These are phyloP conservation scores for Smutsia temminckii DNA, from an alignment of 2,797 vertebrate species.

Conservation along the genomic window DNA sequence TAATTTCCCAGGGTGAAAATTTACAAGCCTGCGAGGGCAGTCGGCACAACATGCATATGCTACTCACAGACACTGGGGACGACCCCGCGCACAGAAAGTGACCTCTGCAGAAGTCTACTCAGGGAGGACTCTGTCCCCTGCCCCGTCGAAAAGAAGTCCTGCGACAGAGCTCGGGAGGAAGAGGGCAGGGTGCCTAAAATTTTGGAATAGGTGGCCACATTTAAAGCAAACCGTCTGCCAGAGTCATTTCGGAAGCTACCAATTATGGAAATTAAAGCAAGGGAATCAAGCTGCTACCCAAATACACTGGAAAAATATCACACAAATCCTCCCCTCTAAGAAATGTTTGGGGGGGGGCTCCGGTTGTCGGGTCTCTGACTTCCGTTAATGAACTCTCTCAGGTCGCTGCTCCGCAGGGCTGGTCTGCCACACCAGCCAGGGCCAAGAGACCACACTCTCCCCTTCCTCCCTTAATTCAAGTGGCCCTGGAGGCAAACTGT, in stretches of 20 bases:
- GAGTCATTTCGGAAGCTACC: conserved; percentile 45
- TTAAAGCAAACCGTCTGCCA: conserved; percentile 53
- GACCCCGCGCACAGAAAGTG: conserved; percentile 56
- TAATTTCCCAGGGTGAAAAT: conserved; percentile 88
- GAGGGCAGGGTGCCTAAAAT: conserved; percentile 59
- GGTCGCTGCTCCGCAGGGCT: conserved; percentile 19
- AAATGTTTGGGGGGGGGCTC: not conserved
- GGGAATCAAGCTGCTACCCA: conserved; percentile 14
- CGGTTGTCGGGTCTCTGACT: not conserved
- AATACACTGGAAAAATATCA: not conserved
- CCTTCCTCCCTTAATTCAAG: not conserved
- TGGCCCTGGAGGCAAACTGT: not conserved
- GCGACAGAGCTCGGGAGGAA: not conserved
- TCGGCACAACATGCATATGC: conserved; percentile 82
- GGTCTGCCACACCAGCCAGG: not conserved
- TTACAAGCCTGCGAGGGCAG: conserved; percentile 84
- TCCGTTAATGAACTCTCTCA: conserved; percentile 34
- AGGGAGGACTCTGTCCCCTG: conserved; percentile 50
- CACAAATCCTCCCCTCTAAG: not conserved
- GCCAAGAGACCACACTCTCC: not conserved
- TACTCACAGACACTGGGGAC: conserved; percentile 82
- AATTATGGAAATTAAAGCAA: conserved; percentile 64
- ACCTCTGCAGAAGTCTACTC: conserved; percentile 52
- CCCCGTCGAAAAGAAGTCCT: conserved; percentile 46
- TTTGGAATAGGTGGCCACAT: conserved; percentile 34